Percentiles rank a stretch among this genome's conserved stretches.
Evolutionary conservation across 2,888 invertebrate species (phyloP).

Genomic region (Petrolisthes cinctipes): DNA sequence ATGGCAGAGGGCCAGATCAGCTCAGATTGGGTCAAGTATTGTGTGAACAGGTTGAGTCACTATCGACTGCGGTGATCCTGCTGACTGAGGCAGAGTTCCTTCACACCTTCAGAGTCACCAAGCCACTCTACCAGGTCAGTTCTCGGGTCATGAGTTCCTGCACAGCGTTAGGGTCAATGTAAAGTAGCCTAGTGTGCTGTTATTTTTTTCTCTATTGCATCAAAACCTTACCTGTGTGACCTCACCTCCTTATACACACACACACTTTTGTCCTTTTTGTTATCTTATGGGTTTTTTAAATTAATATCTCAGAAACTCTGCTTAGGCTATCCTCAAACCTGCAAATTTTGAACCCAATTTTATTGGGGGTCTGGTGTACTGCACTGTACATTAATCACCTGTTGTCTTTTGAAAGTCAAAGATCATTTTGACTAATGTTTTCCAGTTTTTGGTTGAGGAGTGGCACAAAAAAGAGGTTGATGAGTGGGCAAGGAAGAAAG

Average conservation of each 20-base stretch:
- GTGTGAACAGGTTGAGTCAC: background rate
- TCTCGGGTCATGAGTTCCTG: background rate
- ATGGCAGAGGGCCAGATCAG: background rate
- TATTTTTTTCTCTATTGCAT: background rate
- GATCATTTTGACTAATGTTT: background rate
- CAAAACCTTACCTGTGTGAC: too few relatives aligned
- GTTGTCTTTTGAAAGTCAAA: background rate
- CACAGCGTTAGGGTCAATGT: background rate
- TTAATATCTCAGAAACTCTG: too few relatives aligned
- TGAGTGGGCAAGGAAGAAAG: background rate
- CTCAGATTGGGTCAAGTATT: background rate
- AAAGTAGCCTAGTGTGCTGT: background rate
- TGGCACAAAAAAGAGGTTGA: slow-evolving; percentile 22
- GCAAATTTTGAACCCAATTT: too few relatives aligned
- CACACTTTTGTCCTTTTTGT: background rate
- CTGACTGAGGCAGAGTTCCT: slow-evolving; percentile 28
- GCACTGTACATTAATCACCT: too few relatives aligned
- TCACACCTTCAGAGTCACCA: slow-evolving; percentile 36
- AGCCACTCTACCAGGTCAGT: slow-evolving; percentile 18
- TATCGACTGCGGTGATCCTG: background rate
- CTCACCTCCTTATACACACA: background rate
- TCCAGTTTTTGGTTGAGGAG: slow-evolving; percentile 13
- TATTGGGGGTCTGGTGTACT: too few relatives aligned
- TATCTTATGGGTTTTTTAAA: too few relatives aligned
- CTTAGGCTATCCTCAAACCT: too few relatives aligned